Evolutionary conservation across 2,113 vertebrate genomes (phyloP), one percentile per base, ranked within the genome.

Genomic region (Tupaia tana): DNA sequence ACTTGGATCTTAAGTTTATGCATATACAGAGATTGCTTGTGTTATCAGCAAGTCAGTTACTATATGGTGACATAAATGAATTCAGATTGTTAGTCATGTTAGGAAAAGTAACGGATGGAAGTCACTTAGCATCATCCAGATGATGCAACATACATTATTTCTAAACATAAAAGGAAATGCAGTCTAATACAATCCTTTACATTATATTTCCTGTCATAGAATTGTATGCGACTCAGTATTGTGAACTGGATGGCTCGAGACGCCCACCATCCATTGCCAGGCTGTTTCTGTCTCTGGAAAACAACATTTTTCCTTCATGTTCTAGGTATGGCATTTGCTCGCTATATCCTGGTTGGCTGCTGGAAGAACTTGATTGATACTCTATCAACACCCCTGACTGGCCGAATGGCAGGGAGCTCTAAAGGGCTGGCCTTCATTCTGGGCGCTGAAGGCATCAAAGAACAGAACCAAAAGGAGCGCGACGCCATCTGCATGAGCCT

Each of bases 291-390:
- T 96, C 83, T 78, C 63, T 14, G 4, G 16, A 90, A 80, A 71
- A 24, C 52, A 27, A 96, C 73, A 56, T 24, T 18, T 0, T 3
- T 20, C 59, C 94, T 97, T 96, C 54, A 24, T 56, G 0, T 79
- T 95, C n/a, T 90, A 99, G 99, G 99, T 75, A 97, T 99, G 56
- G 98, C 99, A 18, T 99, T 99, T 98, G 99, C 99, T 3, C 99
- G 99, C 89, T 99, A 99, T 95, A 98, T 99, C 97, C 98, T 99
- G 97, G 99, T 99, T 0, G 99, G 99, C 59, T 99, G 99, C 97
- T 99, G 99, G 99, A 99, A 99, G 98, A 99, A 99, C 98, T 96
- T 99, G 98, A 99, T 99, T 1, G 99, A 99, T 63, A 99, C 99
- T 2, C 98, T 99, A 94, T 99, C 99, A 27, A 99, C 99, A 0